These are phyloP conservation scores for Zygogramma bicolorata DNA, from an alignment of 2,888 invertebrate species.

Conservation along the genomic window DNA sequence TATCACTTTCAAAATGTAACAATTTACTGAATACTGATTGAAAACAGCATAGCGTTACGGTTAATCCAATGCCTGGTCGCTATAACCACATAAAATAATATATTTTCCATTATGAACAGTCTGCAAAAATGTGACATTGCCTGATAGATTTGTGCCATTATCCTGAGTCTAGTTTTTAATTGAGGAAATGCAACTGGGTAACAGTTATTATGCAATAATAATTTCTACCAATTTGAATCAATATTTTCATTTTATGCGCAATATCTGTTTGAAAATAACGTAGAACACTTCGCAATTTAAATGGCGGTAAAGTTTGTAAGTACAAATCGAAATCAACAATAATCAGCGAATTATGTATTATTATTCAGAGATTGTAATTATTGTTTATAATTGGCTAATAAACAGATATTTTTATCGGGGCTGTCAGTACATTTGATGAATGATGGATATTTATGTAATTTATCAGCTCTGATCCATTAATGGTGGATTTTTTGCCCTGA, in stretches of 20 bases:
- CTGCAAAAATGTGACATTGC: neutral
- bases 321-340: neutral
- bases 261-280: neutral
- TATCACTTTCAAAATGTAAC: neutral
- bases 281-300: neutral
- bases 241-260: neutral
- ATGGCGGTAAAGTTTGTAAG: neutral
- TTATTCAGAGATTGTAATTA: conserved; percentile 8
- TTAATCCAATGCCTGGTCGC: neutral
- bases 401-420: neutral
- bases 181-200: conserved; percentile 4
- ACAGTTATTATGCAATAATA: neutral
- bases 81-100: neutral
- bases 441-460: neutral
- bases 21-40: no score
- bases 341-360: conserved; percentile 1
- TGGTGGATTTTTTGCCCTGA: neutral
- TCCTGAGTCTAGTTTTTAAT: neutral
- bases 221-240: neutral
- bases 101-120: neutral
- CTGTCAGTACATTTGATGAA: neutral
- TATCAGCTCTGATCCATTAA: neutral
- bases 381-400: neutral
- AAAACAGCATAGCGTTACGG: neutral
- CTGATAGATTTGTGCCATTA: neutral